Percentiles rank a stretch among this genome's conserved stretches.
Evolutionary conservation across 2,797 vertebrate species (phyloP).

Genomic region (Melanotaenia maccullochi): DNA sequence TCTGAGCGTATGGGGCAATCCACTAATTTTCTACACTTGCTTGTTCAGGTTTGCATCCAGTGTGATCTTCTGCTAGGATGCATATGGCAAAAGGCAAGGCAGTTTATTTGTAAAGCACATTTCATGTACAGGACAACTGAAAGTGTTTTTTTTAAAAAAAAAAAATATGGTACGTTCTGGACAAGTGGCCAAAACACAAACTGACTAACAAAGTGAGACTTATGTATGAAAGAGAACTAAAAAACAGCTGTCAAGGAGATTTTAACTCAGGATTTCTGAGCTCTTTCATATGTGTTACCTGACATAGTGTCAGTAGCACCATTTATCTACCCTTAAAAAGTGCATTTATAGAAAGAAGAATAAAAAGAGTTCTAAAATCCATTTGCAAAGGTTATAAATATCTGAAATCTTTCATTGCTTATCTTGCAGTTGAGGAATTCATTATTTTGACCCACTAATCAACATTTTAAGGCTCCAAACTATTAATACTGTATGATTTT

Average conservation of each 20-base stretch:
- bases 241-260: background rate
- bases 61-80: background rate
- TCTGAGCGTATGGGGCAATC: background rate
- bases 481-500: background rate
- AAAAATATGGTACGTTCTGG: background rate
- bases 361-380: background rate
- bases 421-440: background rate
- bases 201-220: background rate
- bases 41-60: background rate
- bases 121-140: no score
- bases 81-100: background rate
- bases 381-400: background rate
- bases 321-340: slow-evolving; percentile 16
- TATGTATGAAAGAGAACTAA: background rate
- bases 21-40: background rate
- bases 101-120: no score
- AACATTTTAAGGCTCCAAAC: background rate
- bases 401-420: background rate
- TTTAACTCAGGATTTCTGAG: background rate
- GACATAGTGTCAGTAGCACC: background rate
- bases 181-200: background rate
- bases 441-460: no score
- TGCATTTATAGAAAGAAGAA: slow-evolving; percentile 8
- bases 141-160: no score
- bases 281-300: no score